Base-by-base conservation (phyloP, 2,888 invertebrate genomes). In the Dendrolimus pini region DNA sequence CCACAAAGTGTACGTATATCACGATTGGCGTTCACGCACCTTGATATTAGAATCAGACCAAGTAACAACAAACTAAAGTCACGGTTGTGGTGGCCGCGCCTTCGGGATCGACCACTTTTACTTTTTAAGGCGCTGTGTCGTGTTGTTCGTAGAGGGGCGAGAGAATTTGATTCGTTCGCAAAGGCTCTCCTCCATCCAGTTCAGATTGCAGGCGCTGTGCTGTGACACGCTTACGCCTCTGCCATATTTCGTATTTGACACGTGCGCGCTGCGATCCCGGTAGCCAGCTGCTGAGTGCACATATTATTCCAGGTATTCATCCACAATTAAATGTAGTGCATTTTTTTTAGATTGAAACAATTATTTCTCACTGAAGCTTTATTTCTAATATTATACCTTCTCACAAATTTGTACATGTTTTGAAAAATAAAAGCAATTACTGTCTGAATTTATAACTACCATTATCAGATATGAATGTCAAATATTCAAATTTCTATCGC, bases 21-120 rank as follows among this genome's bases (percentile, higher is more conserved):
- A 77, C 64, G 70, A 66, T 64, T 70, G 58, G 65, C 69, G 74
- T 74, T 72, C 77, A 77, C 71, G 75, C 77, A 75, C 74, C 71
- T 75, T 75, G 75, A 70, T 74, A 72, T 69, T 73, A 74, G 67
- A 73, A 71, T 71, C 70, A 71, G 71, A 67, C 60, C 59, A 60
- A 66, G 70, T 70, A 30, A 30, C 30, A 30, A 30, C 71, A 71
- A 62, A 69, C 63, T 69, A 68, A 55, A 79, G 79, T 78, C 80
- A 84, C 76, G 82, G 79, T 71, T 79, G 71, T 61, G 67, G 70
- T 66, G 67, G 74, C 75, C 82, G 80, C 82, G 80, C 85, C 85
- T 83, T 76, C 78, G 77, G 85, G 88, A 86, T 78, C 70, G 71
- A 79, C 78, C 81, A 89, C 89, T 89, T 89, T 89, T 89, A 89